Base-by-base conservation (phyloP, 2,113 vertebrate genomes). In the Setophaga kirtlandii region DNA sequence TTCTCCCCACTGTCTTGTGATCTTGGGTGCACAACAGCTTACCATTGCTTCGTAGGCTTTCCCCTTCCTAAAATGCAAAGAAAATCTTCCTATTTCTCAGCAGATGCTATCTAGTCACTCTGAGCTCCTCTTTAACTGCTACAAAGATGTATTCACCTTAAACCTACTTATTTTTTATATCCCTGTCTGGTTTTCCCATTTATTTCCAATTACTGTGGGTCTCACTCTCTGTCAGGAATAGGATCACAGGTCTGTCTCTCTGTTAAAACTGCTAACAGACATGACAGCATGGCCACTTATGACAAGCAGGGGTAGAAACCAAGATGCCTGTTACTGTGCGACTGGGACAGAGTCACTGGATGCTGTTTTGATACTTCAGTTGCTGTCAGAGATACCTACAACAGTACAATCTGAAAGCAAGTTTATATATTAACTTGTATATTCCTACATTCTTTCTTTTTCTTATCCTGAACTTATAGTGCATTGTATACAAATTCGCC, bases 191-290 rank as follows among this genome's bases (percentile, higher is more conserved):
- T 71, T 85, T 91, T 31, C 35, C 41, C 41, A 68, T 90, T 84
- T 89, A 89, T 68, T 91, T 85, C 50, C 58, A 73, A 17, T 37
- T 58, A 65, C 22, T 13, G 14, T 15, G 6, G 28, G 12, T 73
- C 67, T 88, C 0, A 0, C 47, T 58, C 2, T 23, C 67, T 44
- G 49, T 68, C 3, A 1, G n/a, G 31, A 44, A 60, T 25, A 53
- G 49, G 31, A 87, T 69, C 85, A 39, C 52, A 25, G 0, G 0
- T 41, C 53, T 52, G 4, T 82, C 42, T 82, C 53, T 5, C n/a
- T 64, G 27, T n/a, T 64, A 30, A 68, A 67, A 33, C 33, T 46
- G 27, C 82, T 68, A 70, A 77, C 1, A 5, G 55, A 93, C 18
- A 12, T 16, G 70, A 83, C 75, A 91, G 35, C n/a, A 58, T 0